Conservation (phyloP, 2,888 invertebrate species). For the Diaprepes abbreviatus region DNA sequence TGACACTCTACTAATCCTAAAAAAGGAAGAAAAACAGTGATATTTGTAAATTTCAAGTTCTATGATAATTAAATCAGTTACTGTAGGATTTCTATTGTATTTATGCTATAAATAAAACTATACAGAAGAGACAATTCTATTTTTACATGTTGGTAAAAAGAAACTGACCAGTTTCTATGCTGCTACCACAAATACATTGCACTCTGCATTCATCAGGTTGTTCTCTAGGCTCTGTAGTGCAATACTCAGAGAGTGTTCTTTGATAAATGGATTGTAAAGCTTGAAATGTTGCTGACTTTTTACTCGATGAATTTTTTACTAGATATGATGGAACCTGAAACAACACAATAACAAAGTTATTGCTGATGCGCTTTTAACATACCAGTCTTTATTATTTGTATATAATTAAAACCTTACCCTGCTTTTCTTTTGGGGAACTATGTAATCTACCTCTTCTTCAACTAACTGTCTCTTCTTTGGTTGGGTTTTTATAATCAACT, state of each 20-base stretch:
- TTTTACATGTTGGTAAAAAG: neutral
- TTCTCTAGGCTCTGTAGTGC: conserved; percentile 37
- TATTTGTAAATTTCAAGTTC: no score
- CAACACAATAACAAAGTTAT: no score
- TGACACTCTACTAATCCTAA: conserved; percentile 67
- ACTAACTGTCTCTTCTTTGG: conserved; percentile 29
- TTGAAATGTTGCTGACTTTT: conserved; percentile 55
- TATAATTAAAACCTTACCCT: no score
- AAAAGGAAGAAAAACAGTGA: neutral
- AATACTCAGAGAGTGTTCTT: conserved; percentile 54
- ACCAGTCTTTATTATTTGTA: no score
- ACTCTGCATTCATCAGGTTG: conserved; percentile 50
- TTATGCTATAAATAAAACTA: no score
- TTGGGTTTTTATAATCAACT: conserved; percentile 41
- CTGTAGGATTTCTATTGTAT: no score
- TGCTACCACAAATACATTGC: conserved; percentile 68
- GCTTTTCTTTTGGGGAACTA: conserved; percentile 23
- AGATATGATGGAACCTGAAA: conserved; percentile 53
- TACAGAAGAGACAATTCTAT: no score
- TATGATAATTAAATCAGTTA: no score
- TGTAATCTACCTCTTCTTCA: conserved; percentile 35
- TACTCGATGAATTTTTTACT: conserved; percentile 49
- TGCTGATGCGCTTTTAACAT: no score
- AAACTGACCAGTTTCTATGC: conserved; percentile 54
- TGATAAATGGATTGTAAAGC: conserved; percentile 62